Percentiles rank a stretch among this genome's conserved stretches.
Conservation (phyloP, 2,113 vertebrate genomes). For the Neogale vison region DNA sequence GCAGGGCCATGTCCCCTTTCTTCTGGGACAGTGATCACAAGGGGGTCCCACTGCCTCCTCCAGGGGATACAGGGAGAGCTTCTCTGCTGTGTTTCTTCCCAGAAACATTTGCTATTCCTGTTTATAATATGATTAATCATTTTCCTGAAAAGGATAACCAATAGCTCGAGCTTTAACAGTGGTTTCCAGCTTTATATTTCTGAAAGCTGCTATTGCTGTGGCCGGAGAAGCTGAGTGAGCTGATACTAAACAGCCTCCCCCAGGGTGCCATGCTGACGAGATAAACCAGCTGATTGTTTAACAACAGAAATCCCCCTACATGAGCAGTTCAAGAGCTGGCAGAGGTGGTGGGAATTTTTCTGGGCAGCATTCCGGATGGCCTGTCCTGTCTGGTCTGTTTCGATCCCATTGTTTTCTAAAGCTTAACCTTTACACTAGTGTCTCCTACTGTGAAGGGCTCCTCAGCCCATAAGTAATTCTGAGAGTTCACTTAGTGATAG, state of each 20-base stretch:
- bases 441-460: neutral
- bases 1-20: neutral
- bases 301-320: neutral
- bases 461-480: neutral
- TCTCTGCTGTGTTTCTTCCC: neutral
- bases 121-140: neutral
- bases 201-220: neutral
- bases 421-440: neutral
- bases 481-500: neutral
- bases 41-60: neutral
- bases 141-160: neutral
- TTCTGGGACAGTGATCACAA: neutral
- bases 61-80: neutral
- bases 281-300: neutral
- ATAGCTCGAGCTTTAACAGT: neutral
- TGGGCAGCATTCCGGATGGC: neutral
- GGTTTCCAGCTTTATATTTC: neutral
- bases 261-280: neutral
- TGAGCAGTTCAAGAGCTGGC: neutral
- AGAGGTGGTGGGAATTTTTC: slow-evolving; percentile 20
- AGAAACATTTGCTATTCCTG: neutral
- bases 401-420: neutral
- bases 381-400: neutral
- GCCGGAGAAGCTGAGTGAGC: neutral
- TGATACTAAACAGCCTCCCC: neutral